phyloP scores from a whole-genome alignment of 2,888 invertebrate genomes.

The Caenorhabditis sp. region DNA sequence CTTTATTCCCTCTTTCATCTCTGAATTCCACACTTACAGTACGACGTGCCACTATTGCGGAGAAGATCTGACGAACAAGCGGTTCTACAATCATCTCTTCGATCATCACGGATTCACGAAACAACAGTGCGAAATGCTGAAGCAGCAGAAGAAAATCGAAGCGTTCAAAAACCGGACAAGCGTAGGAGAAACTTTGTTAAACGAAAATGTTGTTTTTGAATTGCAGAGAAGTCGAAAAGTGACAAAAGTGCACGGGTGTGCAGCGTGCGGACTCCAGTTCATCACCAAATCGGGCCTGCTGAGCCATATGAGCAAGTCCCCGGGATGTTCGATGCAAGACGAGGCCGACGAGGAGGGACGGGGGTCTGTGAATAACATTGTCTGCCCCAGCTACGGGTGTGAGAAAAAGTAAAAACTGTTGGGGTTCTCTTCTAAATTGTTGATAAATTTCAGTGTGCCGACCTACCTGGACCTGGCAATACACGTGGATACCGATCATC shows the following conservation, averaged over 20 bases:
- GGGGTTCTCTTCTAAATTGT: neutral
- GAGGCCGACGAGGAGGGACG: neutral
- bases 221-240: conserved; percentile 22
- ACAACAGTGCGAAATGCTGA: conserved; percentile 50
- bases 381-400: conserved; percentile 50
- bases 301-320: conserved; percentile 27
- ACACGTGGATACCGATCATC: conserved; percentile 54
- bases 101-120: conserved; percentile 57
- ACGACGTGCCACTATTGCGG: conserved; percentile 40
- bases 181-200: too few relatives aligned
- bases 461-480: conserved; percentile 62
- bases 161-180: conserved; percentile 4
- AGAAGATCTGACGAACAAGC: conserved; percentile 31
- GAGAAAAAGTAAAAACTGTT: conserved; percentile 17
- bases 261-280: conserved; percentile 39
- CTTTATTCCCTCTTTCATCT: too few relatives aligned
- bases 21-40: too few relatives aligned
- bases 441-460: conserved; percentile 23
- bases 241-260: conserved; percentile 18
- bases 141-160: conserved; percentile 45
- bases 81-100: conserved; percentile 60
- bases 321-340: neutral
- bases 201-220: too few relatives aligned
- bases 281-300: conserved; percentile 31
- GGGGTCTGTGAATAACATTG: conserved; percentile 9